Evolutionary conservation across 2,888 invertebrate genomes (phyloP), one percentile per base, ranked within the genome.

Genomic region (Coelopa pilipes): DNA sequence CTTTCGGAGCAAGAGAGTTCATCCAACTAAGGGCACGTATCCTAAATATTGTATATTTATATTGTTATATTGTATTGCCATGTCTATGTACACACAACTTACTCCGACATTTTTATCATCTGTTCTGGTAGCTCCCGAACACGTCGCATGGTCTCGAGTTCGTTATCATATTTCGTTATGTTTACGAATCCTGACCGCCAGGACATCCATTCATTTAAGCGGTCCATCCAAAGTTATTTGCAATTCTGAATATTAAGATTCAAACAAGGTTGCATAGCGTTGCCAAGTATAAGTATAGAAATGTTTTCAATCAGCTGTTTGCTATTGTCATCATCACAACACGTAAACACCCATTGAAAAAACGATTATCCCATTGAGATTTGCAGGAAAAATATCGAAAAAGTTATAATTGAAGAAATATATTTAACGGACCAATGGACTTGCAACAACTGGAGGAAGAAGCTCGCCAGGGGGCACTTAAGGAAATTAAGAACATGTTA

Each of bases 401-500:
- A 53, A n/a, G 53, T 53, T 2, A 53, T 34, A 19, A 65, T 46
- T 47, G 11, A 11, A 15, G 17, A n/a, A 46, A 47, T 65, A 47
- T 65, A 19, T 34, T 46, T 12, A 47, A 17, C 12, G 7, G n/a
- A 47, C 4, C 62, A 59, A 88, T 88, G 88, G 87, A 87, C 77
- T 79, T 93, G 89, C 90, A 92, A 80, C 92, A 92, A 86, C 89
- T 94, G 78, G 95, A 96, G 84, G 92, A 92, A 74, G 92, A 93
- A 83, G 94, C 95, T 0, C 93, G 93, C 82, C 90, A 90, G 45
- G 92, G 93, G 11, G 95, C 94, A 0, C 91, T 93, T 63, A 93
- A 94, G 83, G 94, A 95, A 88, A 95, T 98, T 7, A 94, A 95
- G 83, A 97, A 95, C 84, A 94, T 97, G 92, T 91, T 98, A 81